A percentile compares a stretch with the other conserved stretches of the same genome.
These are phyloP conservation scores for Zaprionus bogoriensis DNA, from an alignment of 2,888 invertebrate species.

Conservation along the genomic window DNA sequence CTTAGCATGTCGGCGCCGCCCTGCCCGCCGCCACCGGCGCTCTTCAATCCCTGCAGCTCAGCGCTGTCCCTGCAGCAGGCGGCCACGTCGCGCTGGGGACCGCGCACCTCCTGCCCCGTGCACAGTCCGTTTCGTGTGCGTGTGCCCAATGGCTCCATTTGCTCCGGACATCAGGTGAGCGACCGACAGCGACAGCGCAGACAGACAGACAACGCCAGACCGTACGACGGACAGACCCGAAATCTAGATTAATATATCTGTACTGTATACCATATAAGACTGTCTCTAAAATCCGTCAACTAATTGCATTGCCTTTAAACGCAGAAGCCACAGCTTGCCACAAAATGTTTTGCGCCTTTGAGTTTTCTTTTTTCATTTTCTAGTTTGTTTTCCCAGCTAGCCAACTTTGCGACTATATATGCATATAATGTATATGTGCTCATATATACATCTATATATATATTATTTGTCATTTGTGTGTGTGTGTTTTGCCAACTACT, in stretches of 20 bases:
- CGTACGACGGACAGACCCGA: slow-evolving; percentile 1
- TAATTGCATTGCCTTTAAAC: slow-evolving; percentile 59
- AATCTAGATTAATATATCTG: not conserved
- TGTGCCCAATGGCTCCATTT: slow-evolving; percentile 83
- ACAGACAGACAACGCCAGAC: not conserved
- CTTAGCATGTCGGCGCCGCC: slow-evolving; percentile 80
- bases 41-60: slow-evolving; percentile 83
- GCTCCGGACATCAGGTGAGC: slow-evolving; percentile 84
- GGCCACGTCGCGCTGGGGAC: slow-evolving; percentile 83
- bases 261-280: slow-evolving; percentile 8
- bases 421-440: not conserved
- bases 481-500: slow-evolving; percentile 18
- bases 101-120: slow-evolving; percentile 83
- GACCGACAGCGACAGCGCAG: too few species aligned
- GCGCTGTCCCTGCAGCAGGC: slow-evolving; percentile 82
- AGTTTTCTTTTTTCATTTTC: slow-evolving; percentile 58
- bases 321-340: slow-evolving; percentile 64
- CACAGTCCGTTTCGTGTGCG: slow-evolving; percentile 83
- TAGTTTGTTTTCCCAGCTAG: slow-evolving; percentile 47
- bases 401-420: slow-evolving; percentile 13
- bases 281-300: slow-evolving; percentile 71
- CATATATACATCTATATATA: slow-evolving; percentile 17
- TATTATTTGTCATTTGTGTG: not conserved
- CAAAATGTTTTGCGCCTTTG: slow-evolving; percentile 72
- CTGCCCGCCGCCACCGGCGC: slow-evolving; percentile 81